These are phyloP conservation scores for Gymnorhina tibicen DNA, from an alignment of 2,113 vertebrate species.

Conservation along the genomic window DNA sequence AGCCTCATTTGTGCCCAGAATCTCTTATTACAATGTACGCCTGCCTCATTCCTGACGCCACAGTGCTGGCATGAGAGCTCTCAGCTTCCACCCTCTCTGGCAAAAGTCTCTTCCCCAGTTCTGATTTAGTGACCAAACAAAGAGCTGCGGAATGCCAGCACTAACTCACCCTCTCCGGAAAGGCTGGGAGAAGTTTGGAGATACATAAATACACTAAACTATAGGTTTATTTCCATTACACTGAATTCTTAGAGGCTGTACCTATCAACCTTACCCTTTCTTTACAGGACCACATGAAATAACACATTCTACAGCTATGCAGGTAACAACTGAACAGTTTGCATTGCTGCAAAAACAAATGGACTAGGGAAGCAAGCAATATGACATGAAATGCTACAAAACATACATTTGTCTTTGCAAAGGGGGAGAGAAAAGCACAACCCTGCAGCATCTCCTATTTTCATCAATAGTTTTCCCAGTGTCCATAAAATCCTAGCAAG, in stretches of 20 bases:
- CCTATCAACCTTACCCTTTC: neutral
- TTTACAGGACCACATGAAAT: neutral
- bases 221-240: neutral
- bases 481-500: neutral
- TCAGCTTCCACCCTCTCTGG: neutral
- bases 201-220: neutral
- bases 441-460: neutral
- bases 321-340: neutral
- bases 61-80: accelerated
- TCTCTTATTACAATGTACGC: accelerated
- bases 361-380: neutral
- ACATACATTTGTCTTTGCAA: neutral
- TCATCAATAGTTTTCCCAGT: neutral
- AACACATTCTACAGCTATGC: neutral
- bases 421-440: neutral
- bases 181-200: neutral
- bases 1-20: neutral
- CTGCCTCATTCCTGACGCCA: neutral
- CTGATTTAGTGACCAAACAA: neutral
- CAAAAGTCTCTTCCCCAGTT: neutral
- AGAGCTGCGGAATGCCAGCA: neutral
- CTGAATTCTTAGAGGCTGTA: neutral
- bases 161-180: neutral
- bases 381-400: neutral
- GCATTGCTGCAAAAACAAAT: neutral